Base-by-base conservation (phyloP, 1,140 invertebrate genomes). In the Drosophila kohkoa region DNA sequence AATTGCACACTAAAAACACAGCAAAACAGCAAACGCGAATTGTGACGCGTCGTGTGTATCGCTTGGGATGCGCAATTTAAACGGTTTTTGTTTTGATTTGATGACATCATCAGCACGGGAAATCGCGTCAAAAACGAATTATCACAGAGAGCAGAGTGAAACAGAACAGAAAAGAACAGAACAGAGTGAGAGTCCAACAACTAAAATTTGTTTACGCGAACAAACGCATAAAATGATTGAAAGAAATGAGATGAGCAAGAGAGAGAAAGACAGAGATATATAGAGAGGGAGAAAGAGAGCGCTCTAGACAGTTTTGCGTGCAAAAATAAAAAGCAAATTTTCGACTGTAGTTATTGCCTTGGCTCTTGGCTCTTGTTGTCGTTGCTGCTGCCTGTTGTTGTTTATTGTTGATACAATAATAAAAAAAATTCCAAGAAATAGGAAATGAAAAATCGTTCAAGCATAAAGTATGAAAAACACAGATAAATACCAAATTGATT, bases 371-470 rank as follows among this genome's bases (percentile, higher is more conserved):
- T 55, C 30, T n/a, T 55, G 3, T 51, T 46, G 38, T 54, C 54
- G 60, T 16, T 64, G 35, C 1, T 60, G 46, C 75, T 69, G 64
- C 62, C 43, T 72, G 73, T 66, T 81, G 54, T 77, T 82, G 52
- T 43, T 78, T 77, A 59, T 82, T 74, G 69, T 87, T 70, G 51
- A 46, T 66, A 55, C 52, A 35, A 75, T 54, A 75, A 79, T 79
- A 81, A 80, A 77, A 72, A 72, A 77, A 77, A 76, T 73, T 82
- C 72, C 28, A 59, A 60, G 60, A 72, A 77, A 77, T 68, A 75
- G 69, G 81, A 83, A 87, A 87, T 88, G 80, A 73, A 81, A 79
- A 88, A 88, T 87, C 83, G 88, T 69, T 87, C 77, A 80, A 83
- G 83, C 83, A 87, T 80, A 87, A 87, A 83, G 69, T 88, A 78